Base-by-base conservation (phyloP, 2,113 vertebrate genomes). In the Phalacrocorax pelagicus region DNA sequence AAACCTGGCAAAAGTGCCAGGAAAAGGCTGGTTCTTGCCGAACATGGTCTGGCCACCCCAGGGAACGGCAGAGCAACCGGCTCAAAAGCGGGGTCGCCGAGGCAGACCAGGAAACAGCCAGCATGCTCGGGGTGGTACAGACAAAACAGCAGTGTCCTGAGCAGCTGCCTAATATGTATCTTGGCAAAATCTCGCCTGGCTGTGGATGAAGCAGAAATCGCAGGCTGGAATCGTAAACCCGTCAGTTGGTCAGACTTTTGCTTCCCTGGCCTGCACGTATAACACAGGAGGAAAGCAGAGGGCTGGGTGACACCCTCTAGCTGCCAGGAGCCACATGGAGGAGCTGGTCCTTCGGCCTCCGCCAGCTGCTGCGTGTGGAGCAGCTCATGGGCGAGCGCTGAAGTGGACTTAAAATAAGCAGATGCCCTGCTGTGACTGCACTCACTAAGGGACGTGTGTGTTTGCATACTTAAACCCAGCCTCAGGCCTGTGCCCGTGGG, bases 111-210 rank as follows among this genome's bases (percentile, higher is more conserved):
- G 78, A 72, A 75, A 84, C 46, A 74, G 51, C 3, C 83, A 70
- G 89, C 73, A 70, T 88, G 84, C 66, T 95, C 1, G 1, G 70
- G 58, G 73, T 91, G 91, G n/a, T 85, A 51, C 58, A 94, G 70
- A 94, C 91, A 92, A 82, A 92, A 84, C 86, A 92, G 18, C 81
- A 94, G 89, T 54, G 73, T 95, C 91, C 89, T 36, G 36, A 82
- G 86, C 95, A 95, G 88, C 95, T 95, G 94, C 81, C 83, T 72
- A 51, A 38, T 82, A 82, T 82, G 58, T 94, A 77, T 44, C 73
- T 95, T 92, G 92, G 94, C 91, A 92, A 70, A 87, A 72, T 22
- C 92, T 73, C 1, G 0, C 36, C 92, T 88, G 94, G 66, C 77
- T 70, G 40, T 12, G 66, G 73, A 94, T 85, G 84, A 91, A 92